Percentiles rank a stretch among this genome's conserved stretches.
Conservation (phyloP, 2,888 invertebrate genomes). For the Myopa testacea region DNA sequence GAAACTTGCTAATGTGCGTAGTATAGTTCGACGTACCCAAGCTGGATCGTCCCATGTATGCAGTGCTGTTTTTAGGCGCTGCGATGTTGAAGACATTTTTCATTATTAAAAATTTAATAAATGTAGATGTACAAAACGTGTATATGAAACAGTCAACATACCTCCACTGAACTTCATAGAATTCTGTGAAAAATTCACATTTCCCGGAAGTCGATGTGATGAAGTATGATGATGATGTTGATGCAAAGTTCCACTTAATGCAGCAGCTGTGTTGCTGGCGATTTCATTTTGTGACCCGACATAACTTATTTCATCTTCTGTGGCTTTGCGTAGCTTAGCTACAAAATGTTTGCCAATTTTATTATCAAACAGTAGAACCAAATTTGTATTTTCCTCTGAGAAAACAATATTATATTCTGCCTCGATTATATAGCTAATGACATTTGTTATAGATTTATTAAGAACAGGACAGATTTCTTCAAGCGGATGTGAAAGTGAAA, state of each 20-base stretch:
- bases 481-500: conserved; percentile 88
- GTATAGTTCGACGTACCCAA: conserved; percentile 54
- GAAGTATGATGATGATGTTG: conserved; percentile 42
- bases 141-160: conserved; percentile 38
- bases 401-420: conserved; percentile 77
- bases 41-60: conserved; percentile 57
- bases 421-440: conserved; percentile 75
- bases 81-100: conserved; percentile 46
- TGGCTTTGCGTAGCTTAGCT: conserved; percentile 82
- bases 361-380: conserved; percentile 84
- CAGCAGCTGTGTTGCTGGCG: conserved; percentile 48
- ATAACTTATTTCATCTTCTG: conserved; percentile 77
- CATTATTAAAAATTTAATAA: no score
- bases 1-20: conserved; percentile 56
- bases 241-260: conserved; percentile 54
- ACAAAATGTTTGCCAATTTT: conserved; percentile 83
- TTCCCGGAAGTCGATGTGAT: conserved; percentile 43
- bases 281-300: conserved; percentile 71
- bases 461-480: conserved; percentile 91
- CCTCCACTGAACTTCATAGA: conserved; percentile 59
- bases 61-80: conserved; percentile 54
- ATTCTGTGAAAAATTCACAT: conserved; percentile 57
- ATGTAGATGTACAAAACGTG: background rate
- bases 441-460: conserved; percentile 74
- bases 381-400: conserved; percentile 80